Base-by-base conservation (phyloP, 1,140 invertebrate species). In the Lasioglossum baleicum region DNA sequence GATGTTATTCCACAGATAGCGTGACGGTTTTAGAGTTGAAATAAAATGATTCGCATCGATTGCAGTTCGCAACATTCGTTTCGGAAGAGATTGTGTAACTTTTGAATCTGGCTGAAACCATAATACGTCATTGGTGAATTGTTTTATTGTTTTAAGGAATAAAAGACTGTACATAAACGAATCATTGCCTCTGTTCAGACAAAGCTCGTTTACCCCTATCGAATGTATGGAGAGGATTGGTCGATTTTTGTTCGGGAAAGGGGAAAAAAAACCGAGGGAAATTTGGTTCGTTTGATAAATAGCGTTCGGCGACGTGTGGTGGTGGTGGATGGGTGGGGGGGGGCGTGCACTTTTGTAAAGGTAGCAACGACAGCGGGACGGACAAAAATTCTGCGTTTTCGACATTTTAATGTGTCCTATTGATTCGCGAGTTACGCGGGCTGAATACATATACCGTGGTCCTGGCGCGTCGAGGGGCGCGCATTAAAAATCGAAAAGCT, bases 401-500 rank as follows among this genome's bases (percentile, higher is more conserved):
- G 7, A 3, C 15, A 7, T 56, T 79, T 65, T 58, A 56, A 65
- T 56, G 13, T 20, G 72, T 35, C n/a, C n/a, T 35, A 31, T 64
- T 56, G 56, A 60, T 8, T 35, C 31, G 8, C 6, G 0, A 40
- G 7, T 20, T 8, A 17, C 15, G 10, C 13, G 22, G 17, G 4
- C 3, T 15, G 35, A 67, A 58, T 31, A 22, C 35, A 13, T n/a
- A 26, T 26, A 26, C 26, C 26, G 15, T 5, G 44, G 15, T 10
- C 6, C 7, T 13, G 26, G 26, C 7, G 26, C 26, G 26, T 26
- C 26, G 26, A 26, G 26, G 26, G 26, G 26, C 26, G 40, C 26
- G 74, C 22, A 15, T 63, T 70, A 71, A 71, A 77, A 77, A 77
- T 35, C 68, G 15, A 42, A 64, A 60, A 35, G 51, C 68, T 72